Evolutionary conservation across 2,113 vertebrate species (phyloP).

Genomic region (Mastomys coucha): DNA sequence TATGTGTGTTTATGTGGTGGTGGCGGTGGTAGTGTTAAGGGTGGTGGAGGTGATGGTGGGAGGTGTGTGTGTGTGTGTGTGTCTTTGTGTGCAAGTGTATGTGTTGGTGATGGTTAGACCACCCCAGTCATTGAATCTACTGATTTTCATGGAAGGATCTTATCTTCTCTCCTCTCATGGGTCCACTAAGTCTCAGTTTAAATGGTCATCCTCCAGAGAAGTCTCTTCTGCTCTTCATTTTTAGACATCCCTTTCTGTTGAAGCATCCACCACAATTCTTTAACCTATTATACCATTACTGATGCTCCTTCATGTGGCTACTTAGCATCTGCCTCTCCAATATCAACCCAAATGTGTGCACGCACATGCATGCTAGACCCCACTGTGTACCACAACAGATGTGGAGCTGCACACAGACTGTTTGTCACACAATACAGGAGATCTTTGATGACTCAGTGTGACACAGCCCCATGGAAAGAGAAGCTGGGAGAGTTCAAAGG

Average conservation of each 20-base stretch:
- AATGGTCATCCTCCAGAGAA: background rate
- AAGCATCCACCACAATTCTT: background rate
- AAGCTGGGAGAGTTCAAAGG: background rate
- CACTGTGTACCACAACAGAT: background rate
- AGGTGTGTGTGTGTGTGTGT: background rate
- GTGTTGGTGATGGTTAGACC: background rate
- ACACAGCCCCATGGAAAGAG: background rate
- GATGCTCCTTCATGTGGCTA: background rate
- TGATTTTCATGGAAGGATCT: background rate
- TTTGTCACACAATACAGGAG: background rate
- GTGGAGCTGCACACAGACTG: background rate
- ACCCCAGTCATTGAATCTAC: background rate
- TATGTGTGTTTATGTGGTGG: background rate
- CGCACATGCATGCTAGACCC: accelerated
- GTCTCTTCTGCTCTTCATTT: background rate
- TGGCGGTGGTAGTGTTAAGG: background rate
- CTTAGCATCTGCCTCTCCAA: background rate
- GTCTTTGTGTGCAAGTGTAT: background rate
- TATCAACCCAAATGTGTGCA: accelerated
- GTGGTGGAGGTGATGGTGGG: background rate
- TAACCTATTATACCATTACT: background rate
- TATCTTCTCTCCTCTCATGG: background rate
- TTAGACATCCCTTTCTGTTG: background rate
- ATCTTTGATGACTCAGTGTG: background rate
- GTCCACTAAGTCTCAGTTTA: background rate